These are phyloP conservation scores for Catharus fuscescens DNA, from an alignment of 2,113 vertebrate genomes.

Conservation along the genomic window DNA sequence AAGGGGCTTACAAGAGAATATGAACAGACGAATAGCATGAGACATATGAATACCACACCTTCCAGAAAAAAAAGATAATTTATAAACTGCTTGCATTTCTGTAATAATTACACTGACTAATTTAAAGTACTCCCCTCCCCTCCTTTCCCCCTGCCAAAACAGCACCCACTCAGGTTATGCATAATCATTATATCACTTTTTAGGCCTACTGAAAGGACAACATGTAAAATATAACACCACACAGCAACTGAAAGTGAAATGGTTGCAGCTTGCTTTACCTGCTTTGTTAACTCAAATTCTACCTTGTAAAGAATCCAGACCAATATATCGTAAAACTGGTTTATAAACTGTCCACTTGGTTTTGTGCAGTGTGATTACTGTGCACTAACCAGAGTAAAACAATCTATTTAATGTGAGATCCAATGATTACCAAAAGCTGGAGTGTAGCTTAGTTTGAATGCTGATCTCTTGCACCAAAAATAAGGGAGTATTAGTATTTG, in stretches of 20 bases:
- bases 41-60: not conserved
- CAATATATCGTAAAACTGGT: not conserved
- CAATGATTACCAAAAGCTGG: constrained; percentile 57
- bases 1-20: not conserved
- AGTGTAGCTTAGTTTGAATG: constrained; percentile 60
- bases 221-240: not conserved
- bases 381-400: constrained; percentile 15
- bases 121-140: not conserved
- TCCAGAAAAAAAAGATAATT: not conserved
- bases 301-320: not conserved
- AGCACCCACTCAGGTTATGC: not conserved
- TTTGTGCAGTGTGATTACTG: not conserved
- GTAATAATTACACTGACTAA: not conserved
- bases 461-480: constrained; percentile 61
- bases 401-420: constrained; percentile 53
- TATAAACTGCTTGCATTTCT: not conserved
- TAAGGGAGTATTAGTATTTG: constrained; percentile 57
- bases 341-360: not conserved
- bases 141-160: not conserved
- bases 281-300: not conserved
- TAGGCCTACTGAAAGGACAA: not conserved
- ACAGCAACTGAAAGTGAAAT: not conserved
- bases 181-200: not conserved
- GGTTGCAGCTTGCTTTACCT: not conserved
- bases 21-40: not conserved